A percentile compares a stretch with the other conserved stretches of the same genome.
Conservation (phyloP, 2,888 invertebrate species). For the Unio delphinus region DNA sequence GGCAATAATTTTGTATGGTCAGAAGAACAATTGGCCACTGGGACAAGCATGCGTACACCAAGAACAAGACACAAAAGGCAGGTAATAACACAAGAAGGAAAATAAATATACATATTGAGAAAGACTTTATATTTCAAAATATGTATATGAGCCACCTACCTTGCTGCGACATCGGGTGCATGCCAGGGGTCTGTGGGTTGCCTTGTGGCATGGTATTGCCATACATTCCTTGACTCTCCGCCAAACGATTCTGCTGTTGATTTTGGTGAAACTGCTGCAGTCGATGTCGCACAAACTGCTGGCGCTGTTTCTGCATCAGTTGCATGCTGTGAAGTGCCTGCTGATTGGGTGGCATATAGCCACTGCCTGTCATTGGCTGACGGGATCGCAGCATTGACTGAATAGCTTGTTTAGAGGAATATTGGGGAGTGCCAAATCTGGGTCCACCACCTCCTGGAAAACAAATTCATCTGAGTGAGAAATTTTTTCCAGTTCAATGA, state of each 20-base stretch:
- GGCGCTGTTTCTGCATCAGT: conserved; percentile 42
- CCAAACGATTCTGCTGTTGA: conserved; percentile 35
- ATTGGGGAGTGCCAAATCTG: conserved; percentile 17
- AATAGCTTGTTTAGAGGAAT: conserved; percentile 36
- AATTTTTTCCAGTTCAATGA: not conserved
- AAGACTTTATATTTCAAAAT: too few species aligned
- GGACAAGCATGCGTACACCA: too few species aligned
- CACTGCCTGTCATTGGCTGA: conserved; percentile 24
- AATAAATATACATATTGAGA: too few species aligned
- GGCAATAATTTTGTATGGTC: too few species aligned
- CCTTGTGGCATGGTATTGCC: conserved; percentile 21
- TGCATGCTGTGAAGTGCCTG: conserved; percentile 27
- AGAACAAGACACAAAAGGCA: too few species aligned
- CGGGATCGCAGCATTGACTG: conserved; percentile 44
- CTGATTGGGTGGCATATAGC: conserved; percentile 29
- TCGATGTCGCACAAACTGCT: conserved; percentile 39
- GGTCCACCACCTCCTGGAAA: conserved; percentile 20
- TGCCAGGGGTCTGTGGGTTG: conserved; percentile 32
- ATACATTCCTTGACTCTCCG: conserved; percentile 34
- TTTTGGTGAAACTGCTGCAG: conserved; percentile 42
- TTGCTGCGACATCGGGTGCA: conserved; percentile 46
- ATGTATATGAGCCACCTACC: conserved; percentile 15
- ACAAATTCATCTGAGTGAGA: too few species aligned
- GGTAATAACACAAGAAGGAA: too few species aligned
- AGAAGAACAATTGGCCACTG: too few species aligned